Base-by-base conservation (phyloP, 2,797 vertebrate species). In the Ataeniobius toweri region DNA sequence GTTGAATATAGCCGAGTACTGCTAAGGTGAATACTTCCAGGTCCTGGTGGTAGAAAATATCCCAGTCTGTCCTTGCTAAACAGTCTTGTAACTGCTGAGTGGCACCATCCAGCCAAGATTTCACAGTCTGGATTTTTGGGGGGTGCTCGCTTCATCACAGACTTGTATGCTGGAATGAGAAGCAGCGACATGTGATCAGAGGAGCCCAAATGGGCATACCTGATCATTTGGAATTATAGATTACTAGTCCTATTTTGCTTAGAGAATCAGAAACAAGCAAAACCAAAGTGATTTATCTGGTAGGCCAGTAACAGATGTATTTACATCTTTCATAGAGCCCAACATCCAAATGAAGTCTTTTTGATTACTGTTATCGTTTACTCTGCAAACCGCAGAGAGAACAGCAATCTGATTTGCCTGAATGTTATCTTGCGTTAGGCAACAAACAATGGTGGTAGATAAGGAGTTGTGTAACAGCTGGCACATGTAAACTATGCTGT, bases 381-480 rank as follows among this genome's bases (percentile, higher is more conserved):
- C 84, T 79, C 36, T 77, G 89, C 86, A 92, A 93, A 93, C 89
- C 92, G 46, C 68, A 73, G 74, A 51, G 70, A 83, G 75, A 65
- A 74, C 68, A 77, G 77, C 31, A 85, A 86, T 90, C 89, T 92
- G 90, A 90, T 93, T 92, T 87, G 80, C 75, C 76, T 82, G 83
- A 73, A 80, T 84, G 85, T 85, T 90, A 89, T 92, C 78, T 73
- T 61, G 65, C 48, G 2, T 53, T 73, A 59, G 74, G 71, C 80
- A 80, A 84, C 80, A 81, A 82, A 77, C 85, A 67, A 65, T 6
- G 22, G 75, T 55, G 73, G 63, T 75, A 59, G 79, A 86, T 71
- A 71, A 72, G 69, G 80, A 80, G 75, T 83, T 86, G 89, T 74
- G 86, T 83, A 94, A 93, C 91, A 94, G 92, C 91, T 93, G 90